A percentile compares a stretch with the other conserved stretches of the same genome.
These are phyloP conservation scores for Mormyrus hasselquistii DNA, from an alignment of 2,797 vertebrate species.

Conservation along the genomic window DNA sequence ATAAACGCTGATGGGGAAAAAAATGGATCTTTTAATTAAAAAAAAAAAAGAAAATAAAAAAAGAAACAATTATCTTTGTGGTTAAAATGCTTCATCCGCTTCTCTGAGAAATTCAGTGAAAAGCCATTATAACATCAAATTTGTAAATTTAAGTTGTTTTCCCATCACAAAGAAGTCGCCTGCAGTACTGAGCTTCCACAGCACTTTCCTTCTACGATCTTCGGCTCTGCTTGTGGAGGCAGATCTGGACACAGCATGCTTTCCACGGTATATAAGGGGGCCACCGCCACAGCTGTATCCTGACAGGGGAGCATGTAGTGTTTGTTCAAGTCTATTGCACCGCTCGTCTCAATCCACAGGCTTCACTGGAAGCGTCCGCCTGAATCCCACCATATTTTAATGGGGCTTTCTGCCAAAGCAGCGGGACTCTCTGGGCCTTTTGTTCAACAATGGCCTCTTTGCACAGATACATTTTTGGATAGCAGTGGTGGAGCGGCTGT, in stretches of 20 bases:
- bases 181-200: not conserved
- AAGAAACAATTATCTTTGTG: not conserved
- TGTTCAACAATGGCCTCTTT: slow-evolving; percentile 59
- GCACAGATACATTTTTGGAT: slow-evolving; percentile 37
- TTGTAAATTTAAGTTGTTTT: not conserved
- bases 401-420: slow-evolving; percentile 33
- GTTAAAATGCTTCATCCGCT: not conserved
- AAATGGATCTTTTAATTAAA: not conserved
- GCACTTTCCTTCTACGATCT: not conserved
- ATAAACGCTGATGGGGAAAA: not conserved
- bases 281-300: slow-evolving; percentile 43
- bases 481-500: slow-evolving; percentile 14
- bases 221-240: not conserved
- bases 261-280: slow-evolving; percentile 40
- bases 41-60: not conserved
- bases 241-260: not conserved
- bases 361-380: slow-evolving; percentile 21
- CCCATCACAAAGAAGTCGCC: not conserved
- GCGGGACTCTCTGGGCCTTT: slow-evolving; percentile 37
- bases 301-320: slow-evolving; percentile 36
- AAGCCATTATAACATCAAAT: not conserved
- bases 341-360: not conserved
- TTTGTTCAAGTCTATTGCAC: slow-evolving; percentile 29
- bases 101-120: not conserved
- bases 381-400: slow-evolving; percentile 30